These are phyloP conservation scores for Diabrotica balteata DNA, from an alignment of 2,888 invertebrate species.

Conservation along the genomic window DNA sequence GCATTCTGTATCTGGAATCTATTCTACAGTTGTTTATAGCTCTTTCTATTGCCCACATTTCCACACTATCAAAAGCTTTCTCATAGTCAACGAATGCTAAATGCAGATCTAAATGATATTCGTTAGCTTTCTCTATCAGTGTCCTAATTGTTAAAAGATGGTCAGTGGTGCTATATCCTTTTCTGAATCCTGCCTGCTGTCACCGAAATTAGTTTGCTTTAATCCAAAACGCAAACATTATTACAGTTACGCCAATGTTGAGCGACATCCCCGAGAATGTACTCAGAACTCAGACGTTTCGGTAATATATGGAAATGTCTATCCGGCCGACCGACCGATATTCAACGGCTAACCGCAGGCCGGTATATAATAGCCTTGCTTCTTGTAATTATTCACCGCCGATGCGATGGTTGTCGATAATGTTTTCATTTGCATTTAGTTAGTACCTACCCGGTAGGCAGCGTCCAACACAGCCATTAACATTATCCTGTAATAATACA, in stretches of 20 bases:
- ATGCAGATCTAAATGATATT: too few relatives aligned
- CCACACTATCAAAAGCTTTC: too few relatives aligned
- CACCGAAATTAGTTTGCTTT: too few relatives aligned
- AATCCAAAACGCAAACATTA: background rate
- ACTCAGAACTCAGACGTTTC: slow-evolving; percentile 4
- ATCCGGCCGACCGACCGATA: slow-evolving; percentile 6
- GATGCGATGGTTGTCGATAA: slow-evolving; percentile 19
- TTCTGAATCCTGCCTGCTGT: too few relatives aligned
- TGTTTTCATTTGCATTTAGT: slow-evolving; percentile 22
- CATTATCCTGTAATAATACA: slow-evolving; percentile 7
- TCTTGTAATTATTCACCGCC: slow-evolving; percentile 23
- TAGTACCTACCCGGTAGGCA: slow-evolving; percentile 3
- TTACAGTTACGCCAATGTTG: background rate
- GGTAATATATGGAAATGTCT: slow-evolving; percentile 22
- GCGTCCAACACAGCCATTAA: slow-evolving; percentile 4
- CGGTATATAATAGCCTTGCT: slow-evolving; percentile 12
- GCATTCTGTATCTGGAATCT: too few relatives aligned
- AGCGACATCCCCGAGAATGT: background rate
- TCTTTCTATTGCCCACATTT: too few relatives aligned
- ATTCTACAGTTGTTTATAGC: too few relatives aligned
- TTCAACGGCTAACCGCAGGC: slow-evolving; percentile 12
- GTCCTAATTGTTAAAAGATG: too few relatives aligned
- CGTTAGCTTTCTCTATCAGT: too few relatives aligned
- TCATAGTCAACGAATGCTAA: too few relatives aligned
- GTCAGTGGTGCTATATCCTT: too few relatives aligned